Evolutionary conservation across 1,140 invertebrate genomes (phyloP).

Genomic region (Tetramorium simillimum): DNA sequence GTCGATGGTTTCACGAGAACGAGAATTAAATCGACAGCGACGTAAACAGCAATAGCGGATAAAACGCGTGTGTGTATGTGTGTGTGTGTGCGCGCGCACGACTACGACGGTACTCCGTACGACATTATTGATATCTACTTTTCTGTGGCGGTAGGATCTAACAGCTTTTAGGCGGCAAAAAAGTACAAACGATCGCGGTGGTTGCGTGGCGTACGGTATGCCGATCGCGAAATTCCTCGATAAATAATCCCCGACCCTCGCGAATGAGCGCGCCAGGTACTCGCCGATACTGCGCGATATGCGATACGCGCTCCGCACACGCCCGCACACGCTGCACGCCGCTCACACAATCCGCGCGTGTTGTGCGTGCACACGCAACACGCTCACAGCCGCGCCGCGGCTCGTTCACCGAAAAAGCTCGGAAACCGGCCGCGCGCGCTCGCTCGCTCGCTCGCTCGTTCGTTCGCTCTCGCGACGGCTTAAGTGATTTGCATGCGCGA

Average conservation of each 20-base stretch:
- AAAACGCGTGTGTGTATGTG: neutral
- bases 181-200: slow-evolving; percentile 23
- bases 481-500: slow-evolving; percentile 80
- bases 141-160: neutral
- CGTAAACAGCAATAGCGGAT: slow-evolving; percentile 1
- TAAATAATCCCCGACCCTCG: slow-evolving; percentile 41
- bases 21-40: slow-evolving; percentile 49
- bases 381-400: neutral
- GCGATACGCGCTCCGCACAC: slow-evolving; percentile 18
- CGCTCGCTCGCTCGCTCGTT: slow-evolving; percentile 36
- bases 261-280: neutral
- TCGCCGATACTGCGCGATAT: neutral
- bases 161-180: neutral
- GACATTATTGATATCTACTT: slow-evolving; percentile 26
- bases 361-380: neutral
- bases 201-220: neutral
- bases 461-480: slow-evolving; percentile 59
- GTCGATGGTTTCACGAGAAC: slow-evolving; percentile 21
- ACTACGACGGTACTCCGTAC: neutral
- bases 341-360: neutral
- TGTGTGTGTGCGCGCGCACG: no score
- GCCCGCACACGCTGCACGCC: neutral
- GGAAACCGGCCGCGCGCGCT: slow-evolving; percentile 65
- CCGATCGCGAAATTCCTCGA: slow-evolving; percentile 52
- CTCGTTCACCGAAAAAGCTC: slow-evolving; percentile 64